Base-by-base conservation (phyloP, 2,888 invertebrate species). In the Belgica antarctica region DNA sequence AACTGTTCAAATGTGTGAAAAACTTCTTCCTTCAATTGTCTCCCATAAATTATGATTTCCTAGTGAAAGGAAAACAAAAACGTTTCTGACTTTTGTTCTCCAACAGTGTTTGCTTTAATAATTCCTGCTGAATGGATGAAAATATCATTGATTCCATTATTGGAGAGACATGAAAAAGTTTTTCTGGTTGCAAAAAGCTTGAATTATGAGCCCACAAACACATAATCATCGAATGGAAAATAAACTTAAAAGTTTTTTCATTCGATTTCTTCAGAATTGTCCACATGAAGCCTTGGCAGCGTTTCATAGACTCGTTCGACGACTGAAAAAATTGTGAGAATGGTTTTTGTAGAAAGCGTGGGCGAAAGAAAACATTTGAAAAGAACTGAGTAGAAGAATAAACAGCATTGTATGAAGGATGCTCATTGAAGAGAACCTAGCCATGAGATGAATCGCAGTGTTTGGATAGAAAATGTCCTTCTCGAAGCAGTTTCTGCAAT, bases 1-100 rank as follows among this genome's bases (percentile, higher is more conserved):
- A 52, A 52, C 15, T 47, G 17, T n/a, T n/a, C n/a, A n/a, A n/a
- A n/a, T 52, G 24, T 22, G 52, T 52, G 52, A 24, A 52, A n/a
- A 46, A 59, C 8, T 46, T 31, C 34, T 22, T 52, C 22, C 22
- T 52, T 52, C 52, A 52, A 52, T 52, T 52, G 52, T 22, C 52
- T 52, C 22, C 22, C 5, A 52, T 52, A 52, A 52, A 52, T 52
- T 52, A 52, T 52, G 19, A 52, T 22, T 41, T 17, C 46, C 15
- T 12, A 12, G 12, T 31, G 34, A 31, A 31, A 31, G 34, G 12
- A 31, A 31, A 31, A 31, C 7, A 8, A 8, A 31, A 31, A 31
- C 34, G 12, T 31, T 5, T 31, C 34, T 31, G 7, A 8, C 34
- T 31, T 12, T 12, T 31, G 7, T 31, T 31, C 34, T 8, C 5